Evolutionary conservation across 2,888 invertebrate genomes (phyloP).

Genomic region (Amphipoea lucens): DNA sequence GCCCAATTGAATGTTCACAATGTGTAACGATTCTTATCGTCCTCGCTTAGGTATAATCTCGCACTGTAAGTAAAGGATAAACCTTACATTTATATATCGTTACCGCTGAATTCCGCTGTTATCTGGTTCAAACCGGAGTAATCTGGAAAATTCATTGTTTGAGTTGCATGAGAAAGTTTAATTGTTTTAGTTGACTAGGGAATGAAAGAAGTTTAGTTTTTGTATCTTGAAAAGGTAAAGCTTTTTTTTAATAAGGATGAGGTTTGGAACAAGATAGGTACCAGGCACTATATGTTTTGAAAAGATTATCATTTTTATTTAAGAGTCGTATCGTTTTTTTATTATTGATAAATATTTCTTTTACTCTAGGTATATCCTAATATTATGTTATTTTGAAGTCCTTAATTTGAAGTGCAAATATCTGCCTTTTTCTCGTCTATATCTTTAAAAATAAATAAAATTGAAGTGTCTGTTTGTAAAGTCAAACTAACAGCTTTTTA

Average conservation of each 20-base stretch:
- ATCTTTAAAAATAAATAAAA: no score
- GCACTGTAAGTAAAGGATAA: conserved; percentile 57
- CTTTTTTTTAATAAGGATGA: no score
- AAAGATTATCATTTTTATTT: not conserved
- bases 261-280: no score
- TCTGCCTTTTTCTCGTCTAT: no score
- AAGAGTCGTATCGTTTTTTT: no score
- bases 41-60: conserved; percentile 51
- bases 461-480: no score
- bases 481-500: no score
- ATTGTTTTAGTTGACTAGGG: conserved; percentile 23
- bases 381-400: no score
- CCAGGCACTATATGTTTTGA: not conserved
- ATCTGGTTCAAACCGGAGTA: conserved; percentile 48
- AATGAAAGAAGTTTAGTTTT: not conserved
- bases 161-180: conserved; percentile 21
- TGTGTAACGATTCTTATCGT: conserved; percentile 50
- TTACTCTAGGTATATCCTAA: no score
- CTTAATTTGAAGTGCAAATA: no score
- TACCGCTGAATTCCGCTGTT: conserved; percentile 41
- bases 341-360: no score
- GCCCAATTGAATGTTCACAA: conserved; percentile 55
- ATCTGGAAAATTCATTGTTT: conserved; percentile 48
- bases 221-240: not conserved
- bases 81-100: conserved; percentile 61